Base-by-base conservation (phyloP, 2,797 vertebrate species). In the Pagetopsis macropterus region DNA sequence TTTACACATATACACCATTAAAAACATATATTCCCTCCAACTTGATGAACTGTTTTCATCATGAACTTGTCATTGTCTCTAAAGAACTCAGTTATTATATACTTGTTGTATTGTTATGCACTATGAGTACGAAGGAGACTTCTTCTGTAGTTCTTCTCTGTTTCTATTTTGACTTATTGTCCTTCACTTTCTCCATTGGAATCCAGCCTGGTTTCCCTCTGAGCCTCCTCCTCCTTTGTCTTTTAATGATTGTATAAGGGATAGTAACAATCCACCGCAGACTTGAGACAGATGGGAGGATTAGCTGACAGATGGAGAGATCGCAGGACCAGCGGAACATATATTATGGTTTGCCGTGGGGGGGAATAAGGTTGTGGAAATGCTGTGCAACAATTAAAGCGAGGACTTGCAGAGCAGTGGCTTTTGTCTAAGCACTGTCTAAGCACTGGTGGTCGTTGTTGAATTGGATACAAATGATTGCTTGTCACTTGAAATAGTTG, bases 221-320 rank as follows among this genome's bases (percentile, higher is more conserved):
- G 33, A 37, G 7, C 33, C 33, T 37, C 9, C 33, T 37, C 33
- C 33, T 37, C 33, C 33, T 37, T 37, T 37, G 7, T 37, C 33
- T 37, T 37, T 37, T 37, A 37, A 37, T 37, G 33, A 37, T 9
- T 37, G 9, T 37, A 37, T 37, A 37, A 37, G 33, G 33, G 55
- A 2, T 9, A 31, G 66, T 67, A 57, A 63, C 60, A 59, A 64
- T 45, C 71, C 27, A 10, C 71, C 45, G 64, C 75, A 41, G 75
- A 72, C 31, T 33, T 60, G 56, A 77, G 66, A 79, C 77, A 85
- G 76, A 88, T 82, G 78, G 81, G 77, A n/a, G 66, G 65, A 68
- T 46, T 13, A 6, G 70, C 57, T 46, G 76, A 76, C 84, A 88
- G 87, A 87, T 86, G 85, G 81, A 87, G 72, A 45, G 60, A 74